Base-by-base conservation (phyloP, 2,797 vertebrate species). In the Dallia pectoralis region DNA sequence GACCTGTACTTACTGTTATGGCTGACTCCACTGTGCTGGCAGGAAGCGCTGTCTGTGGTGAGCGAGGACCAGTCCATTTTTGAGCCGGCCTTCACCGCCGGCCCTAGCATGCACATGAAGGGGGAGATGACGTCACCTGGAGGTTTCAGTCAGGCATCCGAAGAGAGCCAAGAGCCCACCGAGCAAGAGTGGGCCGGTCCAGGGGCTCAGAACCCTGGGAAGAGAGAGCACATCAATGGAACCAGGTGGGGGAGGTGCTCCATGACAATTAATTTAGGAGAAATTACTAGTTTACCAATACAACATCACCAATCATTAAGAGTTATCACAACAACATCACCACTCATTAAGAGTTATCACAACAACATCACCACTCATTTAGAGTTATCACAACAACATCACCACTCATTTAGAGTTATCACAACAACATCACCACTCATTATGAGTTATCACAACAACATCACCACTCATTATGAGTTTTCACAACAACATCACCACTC, bases 31-130 rank as follows among this genome's bases (percentile, higher is more conserved):
- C 22, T 70, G 53, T 87, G 77, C 76, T 73, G 63, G 83, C 88
- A 95, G 93, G 94, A 95, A 93, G 94, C 93, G 53, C 88, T 95
- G 82, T 93, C 93, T 11, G 93, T 94, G 82, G 94, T 95, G 85
- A 95, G 92, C 79, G 93, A 95, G 83, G 93, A 94, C 74, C 93
- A 94, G 87, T 90, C 93, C 79, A 91, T 95, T 67, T 95, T 93
- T 12, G 93, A 94, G 77, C 76, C 91, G 3, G 44, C 91, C 49
- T 95, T 92, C 83, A 27, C 81, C 40, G 15, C 89, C 2, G 81
- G 87, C 30, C 83, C 91, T 0, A 70, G 86, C 76, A 88, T 93
- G 84, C 93, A 93, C 82, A 91, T 95, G 90, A 95, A 95, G 88
- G 82, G 77, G 0, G 94, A 95, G 83, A 92, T 94, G 84, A 85